These are phyloP conservation scores for Embidobia sp. DNA, from an alignment of 2,888 invertebrate species.

Conservation along the genomic window DNA sequence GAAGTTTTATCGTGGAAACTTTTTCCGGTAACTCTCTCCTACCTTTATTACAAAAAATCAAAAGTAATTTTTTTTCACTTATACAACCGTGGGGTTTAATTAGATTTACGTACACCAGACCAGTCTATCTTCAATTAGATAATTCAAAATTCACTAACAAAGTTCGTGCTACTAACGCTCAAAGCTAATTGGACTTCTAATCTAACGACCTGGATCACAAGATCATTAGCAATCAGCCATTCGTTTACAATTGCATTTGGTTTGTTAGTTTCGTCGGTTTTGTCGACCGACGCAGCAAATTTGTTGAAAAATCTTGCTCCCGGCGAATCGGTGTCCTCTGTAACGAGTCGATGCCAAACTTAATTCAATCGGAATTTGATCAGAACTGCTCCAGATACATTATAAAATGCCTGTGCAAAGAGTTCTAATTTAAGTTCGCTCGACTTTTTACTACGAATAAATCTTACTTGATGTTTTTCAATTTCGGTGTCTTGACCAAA, in stretches of 20 bases:
- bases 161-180: slow-evolving; percentile 4
- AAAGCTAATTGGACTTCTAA: slow-evolving; percentile 6
- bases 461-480: slow-evolving; percentile 4
- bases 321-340: too few relatives aligned
- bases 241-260: too few relatives aligned
- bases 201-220: slow-evolving; percentile 2
- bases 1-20: too few relatives aligned
- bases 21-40: too few relatives aligned
- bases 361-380: slow-evolving; percentile 30
- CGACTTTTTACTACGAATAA: slow-evolving; percentile 9
- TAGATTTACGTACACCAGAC: too few relatives aligned
- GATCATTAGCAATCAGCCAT: slow-evolving; percentile 17
- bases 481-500: too few relatives aligned
- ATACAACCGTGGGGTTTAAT: too few relatives aligned
- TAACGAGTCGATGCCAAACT: slow-evolving; percentile 23
- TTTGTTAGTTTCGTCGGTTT: not conserved
- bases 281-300: not conserved
- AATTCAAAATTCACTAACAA: slow-evolving; percentile 10
- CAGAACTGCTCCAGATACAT: slow-evolving; percentile 4
- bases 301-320: slow-evolving; percentile 15
- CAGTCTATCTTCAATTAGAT: slow-evolving; percentile 5
- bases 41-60: too few relatives aligned
- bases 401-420: slow-evolving; percentile 18
- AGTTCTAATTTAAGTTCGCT: slow-evolving; percentile 22
- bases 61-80: too few relatives aligned